phyloP scores from a whole-genome alignment of 2,888 invertebrate genomes.

The Axea sp. region DNA sequence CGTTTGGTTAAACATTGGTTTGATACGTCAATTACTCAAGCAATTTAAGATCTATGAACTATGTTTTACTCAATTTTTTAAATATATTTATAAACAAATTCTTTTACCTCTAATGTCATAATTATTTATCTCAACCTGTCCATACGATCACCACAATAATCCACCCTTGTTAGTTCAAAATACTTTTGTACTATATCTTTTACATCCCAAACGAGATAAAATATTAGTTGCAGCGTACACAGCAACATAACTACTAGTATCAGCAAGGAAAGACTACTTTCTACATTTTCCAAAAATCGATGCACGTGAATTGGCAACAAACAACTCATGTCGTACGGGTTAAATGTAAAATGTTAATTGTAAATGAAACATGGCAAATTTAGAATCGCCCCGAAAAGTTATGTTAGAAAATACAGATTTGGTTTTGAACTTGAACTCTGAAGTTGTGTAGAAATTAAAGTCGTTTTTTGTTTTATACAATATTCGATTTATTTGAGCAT shows the following conservation, averaged over 20 bases:
- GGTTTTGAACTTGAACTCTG: no score
- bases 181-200: conserved; percentile 38
- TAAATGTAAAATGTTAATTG: neutral
- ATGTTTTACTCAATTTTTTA: no score
- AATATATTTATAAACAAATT: no score
- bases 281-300: conserved; percentile 71
- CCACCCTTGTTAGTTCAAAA: no score
- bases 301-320: conserved; percentile 71
- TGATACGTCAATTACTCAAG: no score
- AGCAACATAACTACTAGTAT: conserved; percentile 71
- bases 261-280: conserved; percentile 72
- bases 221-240: conserved; percentile 72
- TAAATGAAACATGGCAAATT: conserved; percentile 13
- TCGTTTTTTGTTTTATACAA: neutral
- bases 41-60: no score
- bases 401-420: no score
- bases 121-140: no score
- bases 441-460: no score
- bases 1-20: no score
- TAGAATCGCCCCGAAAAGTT: neutral
- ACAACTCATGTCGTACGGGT: conserved; percentile 51
- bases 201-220: conserved; percentile 68
- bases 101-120: no score
- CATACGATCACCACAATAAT: no score
- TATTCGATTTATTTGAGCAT: conserved; percentile 26